Percentiles rank a stretch among this genome's conserved stretches.
Conservation (phyloP, 2,888 invertebrate species). For the Drosophila testacea region DNA sequence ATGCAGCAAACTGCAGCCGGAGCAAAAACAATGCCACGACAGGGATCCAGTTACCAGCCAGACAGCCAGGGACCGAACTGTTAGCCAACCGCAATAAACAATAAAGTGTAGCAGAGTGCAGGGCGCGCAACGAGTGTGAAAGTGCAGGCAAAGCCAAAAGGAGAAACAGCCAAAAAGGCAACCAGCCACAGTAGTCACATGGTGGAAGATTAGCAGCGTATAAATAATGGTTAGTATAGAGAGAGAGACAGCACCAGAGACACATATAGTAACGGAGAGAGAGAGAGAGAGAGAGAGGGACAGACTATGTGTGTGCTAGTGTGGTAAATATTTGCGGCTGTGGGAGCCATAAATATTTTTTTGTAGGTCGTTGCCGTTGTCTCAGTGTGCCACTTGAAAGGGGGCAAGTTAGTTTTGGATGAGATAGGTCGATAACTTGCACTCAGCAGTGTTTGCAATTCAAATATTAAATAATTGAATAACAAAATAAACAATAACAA, state of each 20-base stretch:
- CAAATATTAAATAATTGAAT: conserved; percentile 1
- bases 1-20: conserved; percentile 59
- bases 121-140: conserved; percentile 51
- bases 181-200: conserved; percentile 64
- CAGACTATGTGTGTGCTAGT: conserved; percentile 32
- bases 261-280: conserved; percentile 3
- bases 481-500: not conserved
- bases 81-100: conserved; percentile 74
- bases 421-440: conserved; percentile 40
- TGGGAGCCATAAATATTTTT: conserved; percentile 68
- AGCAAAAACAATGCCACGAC: conserved; percentile 52
- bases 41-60: conserved; percentile 32
- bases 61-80: conserved; percentile 54
- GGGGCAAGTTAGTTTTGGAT: conserved; percentile 22
- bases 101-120: conserved; percentile 70
- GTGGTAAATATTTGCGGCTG: conserved; percentile 70
- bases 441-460: conserved; percentile 9
- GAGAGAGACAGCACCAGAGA: conserved; percentile 13
- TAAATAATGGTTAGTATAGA: conserved; percentile 61
- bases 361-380: conserved; percentile 58
- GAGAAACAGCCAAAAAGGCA: conserved; percentile 68
- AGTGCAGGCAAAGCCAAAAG: conserved; percentile 32
- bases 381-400: conserved; percentile 58
- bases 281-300: conserved; percentile 9
- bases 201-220: conserved; percentile 72